Percentiles rank a stretch among this genome's conserved stretches.
These are phyloP conservation scores for Megaleporinus macrocephalus DNA, from an alignment of 2,113 vertebrate genomes.

Conservation along the genomic window DNA sequence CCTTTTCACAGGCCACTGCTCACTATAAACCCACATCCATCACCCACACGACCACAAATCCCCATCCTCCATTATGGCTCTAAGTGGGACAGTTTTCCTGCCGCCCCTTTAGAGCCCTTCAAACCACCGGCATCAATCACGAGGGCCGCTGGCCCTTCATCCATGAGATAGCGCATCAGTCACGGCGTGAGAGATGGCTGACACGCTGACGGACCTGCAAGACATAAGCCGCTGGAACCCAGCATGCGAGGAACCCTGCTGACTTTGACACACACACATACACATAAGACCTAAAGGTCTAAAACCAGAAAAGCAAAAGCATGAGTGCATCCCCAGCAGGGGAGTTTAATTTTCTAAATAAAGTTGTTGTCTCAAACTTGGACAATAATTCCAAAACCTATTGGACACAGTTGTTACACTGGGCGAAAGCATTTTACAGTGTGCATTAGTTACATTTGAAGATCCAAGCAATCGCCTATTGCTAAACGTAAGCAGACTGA, in stretches of 20 bases:
- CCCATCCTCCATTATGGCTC: constrained; percentile 15
- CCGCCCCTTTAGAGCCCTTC: constrained; percentile 34
- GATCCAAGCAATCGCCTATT: too few species aligned
- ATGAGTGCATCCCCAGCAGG: background rate
- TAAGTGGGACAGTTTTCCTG: constrained; percentile 20
- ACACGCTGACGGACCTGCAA: background rate
- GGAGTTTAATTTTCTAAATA: background rate
- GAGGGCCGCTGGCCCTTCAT: background rate
- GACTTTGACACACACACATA: background rate
- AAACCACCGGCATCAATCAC: constrained; percentile 26
- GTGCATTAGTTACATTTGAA: too few species aligned
- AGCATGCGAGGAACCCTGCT: background rate
- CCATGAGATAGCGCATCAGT: constrained; percentile 14
- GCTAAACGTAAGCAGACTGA: too few species aligned
- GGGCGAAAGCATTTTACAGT: too few species aligned
- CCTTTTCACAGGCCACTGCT: background rate
- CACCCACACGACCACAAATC: constrained; percentile 31
- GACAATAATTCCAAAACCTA: background rate
- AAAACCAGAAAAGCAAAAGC: too few species aligned
- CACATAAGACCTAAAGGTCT: background rate
- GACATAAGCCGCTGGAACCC: background rate
- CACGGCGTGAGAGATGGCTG: constrained; percentile 5
- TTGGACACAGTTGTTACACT: background rate
- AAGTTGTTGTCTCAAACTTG: background rate
- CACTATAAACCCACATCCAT: constrained; percentile 15